Evolutionary conservation across 1,140 invertebrate species (phyloP).

Genomic region (Microplitis mediator): DNA sequence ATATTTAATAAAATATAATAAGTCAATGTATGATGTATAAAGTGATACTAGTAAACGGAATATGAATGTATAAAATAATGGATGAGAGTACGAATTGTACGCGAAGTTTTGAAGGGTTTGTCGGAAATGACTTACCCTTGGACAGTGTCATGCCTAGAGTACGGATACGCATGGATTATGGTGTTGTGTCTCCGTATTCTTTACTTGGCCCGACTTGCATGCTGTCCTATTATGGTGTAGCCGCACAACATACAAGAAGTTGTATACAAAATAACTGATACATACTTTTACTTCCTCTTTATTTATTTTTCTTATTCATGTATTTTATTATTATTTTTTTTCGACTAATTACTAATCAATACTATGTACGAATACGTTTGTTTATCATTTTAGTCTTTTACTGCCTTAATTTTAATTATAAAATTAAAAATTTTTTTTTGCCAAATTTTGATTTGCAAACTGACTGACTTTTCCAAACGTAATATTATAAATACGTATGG

Average conservation of each 20-base stretch:
- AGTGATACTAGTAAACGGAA: background rate
- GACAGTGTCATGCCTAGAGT: constrained; percentile 61
- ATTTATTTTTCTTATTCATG: constrained; percentile 3
- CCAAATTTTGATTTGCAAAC: background rate
- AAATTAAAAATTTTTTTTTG: background rate
- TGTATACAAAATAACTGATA: constrained; percentile 38
- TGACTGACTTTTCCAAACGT: constrained; percentile 29
- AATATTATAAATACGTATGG: background rate
- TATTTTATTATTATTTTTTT: background rate
- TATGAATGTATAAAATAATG: background rate
- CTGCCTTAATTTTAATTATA: background rate
- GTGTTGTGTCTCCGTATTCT: constrained; percentile 59
- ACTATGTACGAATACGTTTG: background rate
- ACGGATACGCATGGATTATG: constrained; percentile 60
- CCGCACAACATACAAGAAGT: constrained; percentile 62
- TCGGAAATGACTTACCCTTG: constrained; percentile 62
- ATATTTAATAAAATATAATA: too few relatives aligned
- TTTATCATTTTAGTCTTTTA: too few relatives aligned
- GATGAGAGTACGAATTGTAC: constrained; percentile 1
- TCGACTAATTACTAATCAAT: too few relatives aligned
- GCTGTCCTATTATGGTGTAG: constrained; percentile 59
- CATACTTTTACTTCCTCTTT: constrained; percentile 32
- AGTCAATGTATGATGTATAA: too few relatives aligned
- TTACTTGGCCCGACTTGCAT: constrained; percentile 64
- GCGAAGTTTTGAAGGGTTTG: constrained; percentile 26